Evolutionary conservation across 2,113 vertebrate species (phyloP), one percentile per base, ranked within the genome.

Genomic region (Chlorodrepanis virens): DNA sequence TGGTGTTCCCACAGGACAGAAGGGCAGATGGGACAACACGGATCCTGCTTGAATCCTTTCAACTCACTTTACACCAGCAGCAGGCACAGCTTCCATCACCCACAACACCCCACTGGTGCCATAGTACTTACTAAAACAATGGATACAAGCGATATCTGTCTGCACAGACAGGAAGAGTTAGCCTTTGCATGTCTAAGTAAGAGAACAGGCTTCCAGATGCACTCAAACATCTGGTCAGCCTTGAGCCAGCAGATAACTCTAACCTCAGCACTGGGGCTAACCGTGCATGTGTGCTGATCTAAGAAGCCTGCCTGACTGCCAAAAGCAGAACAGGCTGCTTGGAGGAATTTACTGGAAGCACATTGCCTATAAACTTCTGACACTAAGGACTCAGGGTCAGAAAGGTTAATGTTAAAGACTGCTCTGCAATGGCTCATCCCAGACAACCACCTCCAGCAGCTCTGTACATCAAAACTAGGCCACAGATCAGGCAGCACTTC

Each of bases 301-400:
- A 40, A 83, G 68, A 83, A 77, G 87, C 25, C 54, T 90, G 31
- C n/a, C 53, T 78, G 61, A 42, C 61, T 80, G 59, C 23, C 76
- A 93, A 93, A 90, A 11, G 45, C 44, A 80, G 79, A 95, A 70
- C 64, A 89, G 47, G 23, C 68, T 94, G 42, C 68, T 90, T 69
- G 33, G 24, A 92, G 33, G 71, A 93, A 90, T 77, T 94, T 94
- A 94, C 40, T 83, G 56, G 69, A 89, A 95, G 75, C 63, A 87
- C 63, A 54, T 3, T 67, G 80, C 60, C 76, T 63, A 33, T 81
- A 75, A 77, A 83, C 87, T 93, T 91, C 83, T 81, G 37, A 78
- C 56, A 61, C 39, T 74, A 45, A 94, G 84, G 47, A 80, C 44
- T 15, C 15, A n/a, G 60, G 64, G 80, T 93, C 72, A 91, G 49